Evolutionary conservation across 30 jellyfish, hydroid and myxozoan genomes (phyloP), one percentile per base, ranked within the genome.

Genomic region (Clytia hemisphaerica): DNA sequence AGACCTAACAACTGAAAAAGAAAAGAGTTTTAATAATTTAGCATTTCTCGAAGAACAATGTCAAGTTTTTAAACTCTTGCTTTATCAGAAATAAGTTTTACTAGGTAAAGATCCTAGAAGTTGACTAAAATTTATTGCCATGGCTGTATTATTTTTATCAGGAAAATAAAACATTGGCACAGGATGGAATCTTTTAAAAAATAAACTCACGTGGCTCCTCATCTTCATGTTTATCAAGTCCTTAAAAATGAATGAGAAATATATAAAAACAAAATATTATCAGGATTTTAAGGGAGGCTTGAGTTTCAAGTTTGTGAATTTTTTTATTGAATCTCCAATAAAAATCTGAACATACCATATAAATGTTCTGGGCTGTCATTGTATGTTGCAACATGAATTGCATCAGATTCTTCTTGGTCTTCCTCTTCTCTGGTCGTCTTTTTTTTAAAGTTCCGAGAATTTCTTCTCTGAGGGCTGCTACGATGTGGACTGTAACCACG

Each of bases 321-420:
- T n/a, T 7, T 40, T 40, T 31, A 51, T 22, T n/a, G 24, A 16
- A 51, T 24, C 14, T 22, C 14, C 0, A 51, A 14, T 22, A 16
- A 7, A 57, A n/a, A 18, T 16, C 4, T 7, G 25, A 21, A 4
- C 6, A 4, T 57, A 57, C 70, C 70, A 57, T 7, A 57, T 31
- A 57, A 22, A 57, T 57, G 70, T n/a, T 57, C 16, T 7, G 70
- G 70, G 30, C 30, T 57, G 30, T 57, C 70, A 44, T 57, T 57
- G 44, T 57, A 57, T 57, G 70, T 57, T 21, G 70, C 35, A 12
- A 57, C 70, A 21, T 57, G 19, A 22, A 57, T 33, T 4, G 27
- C 37, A 57, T 57, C 70, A 1, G 4, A 57, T 7, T n/a, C 70
- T 22, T 25, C 70, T 33, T 57, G 70, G 19, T 42, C 54, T 22